Conservation (phyloP, 2,888 invertebrate species). For the Emmelina monodactyla region DNA sequence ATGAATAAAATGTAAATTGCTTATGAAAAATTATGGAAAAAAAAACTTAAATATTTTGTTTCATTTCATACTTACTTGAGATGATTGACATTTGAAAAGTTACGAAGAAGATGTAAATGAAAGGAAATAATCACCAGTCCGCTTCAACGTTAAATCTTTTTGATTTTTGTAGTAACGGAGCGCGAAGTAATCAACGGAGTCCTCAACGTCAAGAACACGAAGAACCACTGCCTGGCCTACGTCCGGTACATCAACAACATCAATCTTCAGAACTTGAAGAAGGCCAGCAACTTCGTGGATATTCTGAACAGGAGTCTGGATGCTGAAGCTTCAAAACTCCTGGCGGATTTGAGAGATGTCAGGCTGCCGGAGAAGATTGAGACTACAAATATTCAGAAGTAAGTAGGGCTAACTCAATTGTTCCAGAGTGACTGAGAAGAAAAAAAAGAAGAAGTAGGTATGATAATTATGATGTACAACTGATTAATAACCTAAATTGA, state of each 20-base stretch:
- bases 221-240: conserved; percentile 95
- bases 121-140: too few relatives aligned
- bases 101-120: too few relatives aligned
- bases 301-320: conserved; percentile 92
- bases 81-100: too few relatives aligned
- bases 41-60: not conserved
- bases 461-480: too few relatives aligned
- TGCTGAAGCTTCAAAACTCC: conserved; percentile 87
- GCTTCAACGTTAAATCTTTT: not conserved
- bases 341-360: conserved; percentile 90
- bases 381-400: conserved; percentile 88
- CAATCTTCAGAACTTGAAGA: conserved; percentile 92
- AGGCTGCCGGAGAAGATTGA: conserved; percentile 89
- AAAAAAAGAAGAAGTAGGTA: too few relatives aligned
- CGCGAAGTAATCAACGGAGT: conserved; percentile 97
- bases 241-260: conserved; percentile 97
- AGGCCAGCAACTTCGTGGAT: conserved; percentile 94
- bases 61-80: not conserved
- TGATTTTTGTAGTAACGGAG: conserved; percentile 86
- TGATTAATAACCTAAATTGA: too few relatives aligned
- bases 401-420: too few relatives aligned
- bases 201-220: conserved; percentile 90
- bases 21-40: too few relatives aligned
- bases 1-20: too few relatives aligned
- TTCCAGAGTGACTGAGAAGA: too few relatives aligned